Percentiles rank a stretch among this genome's conserved stretches.
Evolutionary conservation across 2,113 vertebrate genomes (phyloP).

Genomic region (Porphyrio hochstetteri): DNA sequence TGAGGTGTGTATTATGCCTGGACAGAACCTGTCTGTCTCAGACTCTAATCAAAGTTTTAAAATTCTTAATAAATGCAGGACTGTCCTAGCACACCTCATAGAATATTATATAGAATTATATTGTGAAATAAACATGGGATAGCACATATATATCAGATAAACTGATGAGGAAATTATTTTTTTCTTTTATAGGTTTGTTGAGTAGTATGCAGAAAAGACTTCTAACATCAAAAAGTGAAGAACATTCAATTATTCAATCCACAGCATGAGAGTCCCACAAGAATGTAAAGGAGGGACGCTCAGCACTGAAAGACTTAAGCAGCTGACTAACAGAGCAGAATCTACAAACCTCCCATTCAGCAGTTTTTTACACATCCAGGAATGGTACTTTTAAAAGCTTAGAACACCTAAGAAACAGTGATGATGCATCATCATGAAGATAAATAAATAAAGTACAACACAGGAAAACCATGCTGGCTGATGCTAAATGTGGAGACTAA

Average conservation of each 20-base stretch:
- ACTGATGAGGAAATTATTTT: not conserved
- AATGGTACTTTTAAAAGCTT: not conserved
- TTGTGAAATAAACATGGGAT: not conserved
- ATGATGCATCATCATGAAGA: not conserved
- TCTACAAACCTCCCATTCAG: not conserved
- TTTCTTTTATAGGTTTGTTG: not conserved
- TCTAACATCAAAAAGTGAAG: not conserved
- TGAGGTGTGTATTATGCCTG: not conserved
- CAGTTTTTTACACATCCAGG: not conserved
- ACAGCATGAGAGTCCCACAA: not conserved
- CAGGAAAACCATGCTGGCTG: not conserved
- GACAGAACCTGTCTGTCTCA: not conserved
- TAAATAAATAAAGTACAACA: not conserved
- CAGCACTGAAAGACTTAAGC: not conserved
- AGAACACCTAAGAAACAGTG: not conserved
- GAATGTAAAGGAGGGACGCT: not conserved
- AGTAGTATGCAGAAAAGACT: not conserved
- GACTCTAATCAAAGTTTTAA: not conserved
- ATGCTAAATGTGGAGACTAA: not conserved
- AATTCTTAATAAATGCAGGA: not conserved
- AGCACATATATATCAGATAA: not conserved
- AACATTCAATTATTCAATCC: not conserved
- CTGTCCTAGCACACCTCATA: not conserved
- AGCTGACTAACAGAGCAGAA: not conserved
- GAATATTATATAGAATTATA: not conserved